These are phyloP conservation scores for Catocala sponsa DNA, from an alignment of 2,888 invertebrate genomes.

Conservation along the genomic window DNA sequence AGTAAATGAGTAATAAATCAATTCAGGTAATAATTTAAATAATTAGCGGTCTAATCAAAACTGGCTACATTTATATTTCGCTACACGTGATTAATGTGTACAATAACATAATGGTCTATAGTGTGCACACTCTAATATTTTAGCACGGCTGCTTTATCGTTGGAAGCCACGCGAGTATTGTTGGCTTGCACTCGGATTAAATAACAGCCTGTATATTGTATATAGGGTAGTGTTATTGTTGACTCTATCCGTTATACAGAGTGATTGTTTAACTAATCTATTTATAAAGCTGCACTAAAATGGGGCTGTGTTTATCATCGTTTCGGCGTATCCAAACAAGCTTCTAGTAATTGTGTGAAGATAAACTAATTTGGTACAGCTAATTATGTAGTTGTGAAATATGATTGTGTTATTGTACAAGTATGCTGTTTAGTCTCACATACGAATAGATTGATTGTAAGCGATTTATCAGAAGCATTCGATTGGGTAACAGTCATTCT, in stretches of 20 bases:
- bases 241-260: constrained; percentile 38
- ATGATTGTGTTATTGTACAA: constrained; percentile 7
- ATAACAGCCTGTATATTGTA: constrained; percentile 54
- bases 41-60: too few species aligned
- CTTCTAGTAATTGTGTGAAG: constrained; percentile 19
- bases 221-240: constrained; percentile 49
- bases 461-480: constrained; percentile 4
- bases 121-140: constrained; percentile 14
- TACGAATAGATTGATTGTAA: constrained; percentile 8
- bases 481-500: background rate
- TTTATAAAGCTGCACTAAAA: constrained; percentile 34
- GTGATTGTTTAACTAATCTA: constrained; percentile 36
- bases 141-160: constrained; percentile 52
- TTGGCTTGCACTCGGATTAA: constrained; percentile 67
- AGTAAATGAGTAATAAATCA: too few species aligned
- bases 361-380: constrained; percentile 22
- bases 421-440: constrained; percentile 10
- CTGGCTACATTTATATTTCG: background rate
- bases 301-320: constrained; percentile 33
- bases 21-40: too few species aligned
- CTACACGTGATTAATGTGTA: background rate
- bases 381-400: constrained; percentile 12
- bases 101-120: constrained; percentile 8
- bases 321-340: constrained; percentile 24
- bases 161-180: constrained; percentile 64